Evolutionary conservation across 2,797 vertebrate genomes (phyloP), one percentile per base, ranked within the genome.

Genomic region (Epinephelus coioides): DNA sequence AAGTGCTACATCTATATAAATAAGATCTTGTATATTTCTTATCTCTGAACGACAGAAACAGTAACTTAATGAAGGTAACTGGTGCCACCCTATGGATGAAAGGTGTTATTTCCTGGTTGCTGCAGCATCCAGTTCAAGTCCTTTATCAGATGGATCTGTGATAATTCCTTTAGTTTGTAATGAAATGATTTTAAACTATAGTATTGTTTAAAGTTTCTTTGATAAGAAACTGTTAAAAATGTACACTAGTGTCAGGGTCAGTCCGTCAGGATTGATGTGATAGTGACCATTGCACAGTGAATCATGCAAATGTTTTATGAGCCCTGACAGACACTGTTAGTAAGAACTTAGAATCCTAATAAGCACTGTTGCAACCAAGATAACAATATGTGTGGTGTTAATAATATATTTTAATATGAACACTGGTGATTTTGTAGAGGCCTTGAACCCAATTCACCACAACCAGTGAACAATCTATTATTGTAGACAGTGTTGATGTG

Each of bases 1-100:
- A 47, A 2, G 15, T 15, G 3, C 11, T 43, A 8, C 34, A 43
- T 47, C 46, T 18, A 47, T 17, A 6, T 6, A 47, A 17, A 47
- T 19, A 19, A 8, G 18, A 17, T 17, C 14, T 34, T 34, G 7
- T 8, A 34, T 47, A 47, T 18, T 49, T 17, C 46, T 47, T 19
- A 49, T 18, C 18, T 25, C 43, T 68, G 11, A 57, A 8, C 6
- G 44, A 5, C 44, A 19, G 51, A 34, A 34, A 34, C 34, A 34
- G 19, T 21, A 1, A 34, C 15, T 67, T 46, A 11, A n/a, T 19
- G 0, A 44, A 21, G 57, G 8, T 17, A 1, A 59, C 13, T 75
- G 67, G 2, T 4, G 85, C 89, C 89, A 82, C 66, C 86, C 84
- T 6, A 5, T 81, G 89, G 86, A 78, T 43, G 43, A 63, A 73